A percentile compares a stretch with the other conserved stretches of the same genome.
These are phyloP conservation scores for Delichon dasypus DNA, from an alignment of 2,797 vertebrate species.

Conservation along the genomic window DNA sequence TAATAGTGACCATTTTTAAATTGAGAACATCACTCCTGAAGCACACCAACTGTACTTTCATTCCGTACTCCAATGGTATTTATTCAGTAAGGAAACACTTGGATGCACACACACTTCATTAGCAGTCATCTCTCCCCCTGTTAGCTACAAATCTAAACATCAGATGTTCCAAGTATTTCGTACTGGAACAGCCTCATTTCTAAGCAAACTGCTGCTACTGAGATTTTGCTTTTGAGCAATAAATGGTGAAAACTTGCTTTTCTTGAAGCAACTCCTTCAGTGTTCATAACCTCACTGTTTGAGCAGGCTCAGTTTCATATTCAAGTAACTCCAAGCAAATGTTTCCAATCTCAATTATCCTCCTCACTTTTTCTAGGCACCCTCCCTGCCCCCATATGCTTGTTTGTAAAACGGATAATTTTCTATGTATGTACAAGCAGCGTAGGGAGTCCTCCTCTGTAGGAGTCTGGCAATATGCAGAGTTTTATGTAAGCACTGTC, in stretches of 20 bases:
- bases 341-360: not conserved
- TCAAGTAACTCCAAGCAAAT: constrained; percentile 5
- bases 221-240: constrained; percentile 29
- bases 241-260: constrained; percentile 11
- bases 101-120: not conserved
- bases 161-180: not conserved
- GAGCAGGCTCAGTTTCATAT: not conserved
- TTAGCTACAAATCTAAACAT: constrained; percentile 12
- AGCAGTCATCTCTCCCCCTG: not conserved
- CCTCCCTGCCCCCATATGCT: not conserved
- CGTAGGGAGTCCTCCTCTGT: not conserved
- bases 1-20: not conserved
- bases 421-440: not conserved
- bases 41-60: not conserved
- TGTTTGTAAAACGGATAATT: constrained; percentile 34
- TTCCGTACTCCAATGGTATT: not conserved
- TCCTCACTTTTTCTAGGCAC: not conserved
- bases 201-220: constrained; percentile 3
- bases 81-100: constrained; percentile 4
- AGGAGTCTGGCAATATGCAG: not conserved
- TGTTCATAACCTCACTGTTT: constrained; percentile 26
- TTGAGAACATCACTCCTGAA: not conserved
- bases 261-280: constrained; percentile 9
- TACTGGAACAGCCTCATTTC: not conserved
- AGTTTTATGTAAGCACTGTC: not conserved